A percentile compares a stretch with the other conserved stretches of the same genome.
Conservation (phyloP, 1,140 invertebrate genomes). For the Drosophila suzukii region DNA sequence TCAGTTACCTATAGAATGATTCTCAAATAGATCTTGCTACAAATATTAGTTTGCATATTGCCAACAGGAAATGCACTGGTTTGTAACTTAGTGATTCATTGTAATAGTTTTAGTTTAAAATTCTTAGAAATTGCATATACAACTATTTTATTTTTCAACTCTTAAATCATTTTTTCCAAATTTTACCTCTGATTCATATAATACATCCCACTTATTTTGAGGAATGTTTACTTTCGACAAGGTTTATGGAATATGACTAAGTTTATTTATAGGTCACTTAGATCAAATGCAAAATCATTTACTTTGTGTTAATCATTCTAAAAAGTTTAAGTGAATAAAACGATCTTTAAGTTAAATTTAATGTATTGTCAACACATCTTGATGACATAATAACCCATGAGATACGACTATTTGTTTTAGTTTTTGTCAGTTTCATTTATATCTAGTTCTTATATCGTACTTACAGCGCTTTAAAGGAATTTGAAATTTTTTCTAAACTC, state of each 20-base stretch:
- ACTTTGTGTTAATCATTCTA: no score
- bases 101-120: not conserved
- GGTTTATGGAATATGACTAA: not conserved
- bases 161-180: not conserved
- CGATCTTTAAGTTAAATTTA: no score
- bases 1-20: no score
- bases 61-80: not conserved
- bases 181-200: not conserved
- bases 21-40: no score
- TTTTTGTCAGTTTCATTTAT: no score
- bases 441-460: no score
- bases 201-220: slow-evolving; percentile 1
- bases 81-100: not conserved
- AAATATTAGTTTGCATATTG: not conserved
- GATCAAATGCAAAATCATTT: not conserved
- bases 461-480: no score
- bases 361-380: no score
- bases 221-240: not conserved
- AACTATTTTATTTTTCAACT: not conserved
- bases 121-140: not conserved
- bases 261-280: not conserved
- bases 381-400: no score
- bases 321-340: no score
- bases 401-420: no score
- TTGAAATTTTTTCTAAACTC: no score